Base-by-base conservation (phyloP, 2,113 vertebrate genomes). In the Hiodon alosoides region DNA sequence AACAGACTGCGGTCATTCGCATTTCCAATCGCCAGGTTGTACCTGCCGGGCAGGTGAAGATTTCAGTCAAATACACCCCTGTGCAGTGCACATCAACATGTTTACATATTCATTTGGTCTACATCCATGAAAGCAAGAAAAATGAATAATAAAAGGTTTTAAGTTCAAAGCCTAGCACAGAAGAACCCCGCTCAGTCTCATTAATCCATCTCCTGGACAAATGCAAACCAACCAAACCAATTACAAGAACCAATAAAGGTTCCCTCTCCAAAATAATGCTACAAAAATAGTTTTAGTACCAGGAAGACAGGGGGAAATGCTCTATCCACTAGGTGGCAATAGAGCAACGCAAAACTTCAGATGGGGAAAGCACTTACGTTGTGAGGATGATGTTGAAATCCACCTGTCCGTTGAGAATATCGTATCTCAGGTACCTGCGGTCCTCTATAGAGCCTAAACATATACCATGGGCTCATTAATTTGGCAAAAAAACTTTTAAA, bases 311-410 rank as follows among this genome's bases (percentile, higher is more conserved):
- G 17, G 60, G 14, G 60, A 60, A 60, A 60, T 4, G n/a, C 3
- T 16, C 8, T n/a, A 64, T 3, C 61, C 11, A 31, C 31, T 31
- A 31, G 31, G 31, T 31, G 31, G 31, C 31, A 2, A 31, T 31
- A 31, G 31, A 31, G 31, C 31, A 31, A 31, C 46, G 10, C 5
- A 50, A 4, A 52, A 9, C n/a, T 52, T 4, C 14, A 5, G 1
- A 31, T 8, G 51, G n/a, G n/a, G 8, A 7, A 57, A 5, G 59
- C 73, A 94, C 96, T 97, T 87, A 99, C 97, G 96, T 98, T 57
- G 95, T 95, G 68, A 98, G 84, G 46, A 98, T 94, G 74, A 98
- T 93, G 76, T 96, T 94, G 74, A 96, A 97, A 8, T 96, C 91
- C 10, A 91, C 79, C 0, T 78, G 85, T 77, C 83, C 87, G 83